A percentile compares a stretch with the other conserved stretches of the same genome.
Evolutionary conservation across 2,797 vertebrate species (phyloP).

Genomic region (Acanthurus tractus): DNA sequence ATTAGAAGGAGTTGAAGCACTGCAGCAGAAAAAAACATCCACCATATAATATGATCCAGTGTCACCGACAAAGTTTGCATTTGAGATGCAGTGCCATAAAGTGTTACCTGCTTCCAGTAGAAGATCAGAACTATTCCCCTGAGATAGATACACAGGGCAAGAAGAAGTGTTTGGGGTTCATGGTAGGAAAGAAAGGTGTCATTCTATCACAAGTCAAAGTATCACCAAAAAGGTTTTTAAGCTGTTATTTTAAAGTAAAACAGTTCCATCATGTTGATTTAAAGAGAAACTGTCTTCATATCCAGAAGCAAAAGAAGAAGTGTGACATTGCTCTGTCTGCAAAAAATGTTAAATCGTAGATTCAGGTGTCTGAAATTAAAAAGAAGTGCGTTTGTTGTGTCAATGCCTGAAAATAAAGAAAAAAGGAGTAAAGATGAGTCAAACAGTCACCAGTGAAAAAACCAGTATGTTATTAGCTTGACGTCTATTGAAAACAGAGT

Average conservation of each 20-base stretch:
- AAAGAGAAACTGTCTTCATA: conserved; percentile 1
- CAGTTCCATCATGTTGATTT: background rate
- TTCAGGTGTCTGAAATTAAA: background rate
- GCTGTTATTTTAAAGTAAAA: background rate
- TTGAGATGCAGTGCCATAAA: no score
- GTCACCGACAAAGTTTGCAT: no score
- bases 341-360: background rate
- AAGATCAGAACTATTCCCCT: no score
- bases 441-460: background rate
- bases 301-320: background rate
- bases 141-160: no score
- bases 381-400: background rate
- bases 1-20: no score
- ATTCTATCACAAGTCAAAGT: no score
- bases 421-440: background rate
- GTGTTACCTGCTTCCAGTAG: no score
- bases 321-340: background rate
- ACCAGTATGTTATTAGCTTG: background rate
- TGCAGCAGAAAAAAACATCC: no score
- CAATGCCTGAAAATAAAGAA: background rate
- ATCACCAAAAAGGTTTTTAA: no score
- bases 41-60: no score
- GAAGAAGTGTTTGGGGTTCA: no score
- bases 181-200: no score
- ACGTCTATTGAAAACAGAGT: conserved; percentile 35